These are phyloP conservation scores for Ellobius talpinus DNA, from an alignment of 2,113 vertebrate species.

Conservation along the genomic window DNA sequence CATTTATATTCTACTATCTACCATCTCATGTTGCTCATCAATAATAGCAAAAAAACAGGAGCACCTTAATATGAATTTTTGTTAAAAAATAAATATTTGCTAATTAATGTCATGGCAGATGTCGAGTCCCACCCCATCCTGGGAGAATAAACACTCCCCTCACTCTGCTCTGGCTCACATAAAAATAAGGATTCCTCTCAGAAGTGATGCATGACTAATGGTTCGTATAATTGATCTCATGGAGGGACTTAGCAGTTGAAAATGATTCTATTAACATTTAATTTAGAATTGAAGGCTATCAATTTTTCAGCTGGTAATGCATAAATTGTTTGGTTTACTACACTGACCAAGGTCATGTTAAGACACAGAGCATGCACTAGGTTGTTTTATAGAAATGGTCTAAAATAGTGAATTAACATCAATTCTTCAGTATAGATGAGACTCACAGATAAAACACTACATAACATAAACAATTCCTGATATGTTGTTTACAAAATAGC, in stretches of 20 bases:
- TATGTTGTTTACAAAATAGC: neutral
- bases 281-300: neutral
- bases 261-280: constrained; percentile 16
- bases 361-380: neutral
- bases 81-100: neutral
- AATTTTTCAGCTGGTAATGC: neutral
- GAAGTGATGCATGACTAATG: neutral
- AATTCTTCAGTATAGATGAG: neutral
- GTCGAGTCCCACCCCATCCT: neutral
- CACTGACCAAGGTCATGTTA: neutral
- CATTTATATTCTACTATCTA: neutral
- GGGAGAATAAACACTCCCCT: neutral
- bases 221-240: neutral
- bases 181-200: neutral
- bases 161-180: neutral
- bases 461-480: neutral
- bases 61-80: neutral
- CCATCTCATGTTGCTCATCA: neutral
- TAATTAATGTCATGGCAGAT: neutral
- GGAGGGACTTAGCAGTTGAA: neutral
- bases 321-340: neutral
- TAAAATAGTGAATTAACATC: neutral
- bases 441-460: neutral
- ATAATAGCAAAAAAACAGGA: neutral
- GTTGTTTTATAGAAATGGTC: neutral